A percentile compares a stretch with the other conserved stretches of the same genome.
Evolutionary conservation across 2,797 vertebrate species (phyloP).

Genomic region (Myotis daubentonii): DNA sequence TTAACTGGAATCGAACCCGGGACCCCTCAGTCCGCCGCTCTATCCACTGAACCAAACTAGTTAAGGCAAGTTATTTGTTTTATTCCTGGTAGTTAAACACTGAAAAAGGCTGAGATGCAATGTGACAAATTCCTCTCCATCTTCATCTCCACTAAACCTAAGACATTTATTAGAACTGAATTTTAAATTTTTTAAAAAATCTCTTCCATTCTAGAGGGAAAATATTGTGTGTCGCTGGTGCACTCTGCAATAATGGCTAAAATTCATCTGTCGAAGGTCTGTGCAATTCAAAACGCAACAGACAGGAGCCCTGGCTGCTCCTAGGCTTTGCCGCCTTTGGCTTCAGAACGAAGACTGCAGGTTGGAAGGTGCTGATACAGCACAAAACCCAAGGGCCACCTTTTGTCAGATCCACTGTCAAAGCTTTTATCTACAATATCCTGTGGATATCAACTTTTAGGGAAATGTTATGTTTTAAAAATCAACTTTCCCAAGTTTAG

Average conservation of each 20-base stretch:
- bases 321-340: not conserved
- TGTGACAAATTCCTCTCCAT: not conserved
- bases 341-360: not conserved
- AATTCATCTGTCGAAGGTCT: not conserved
- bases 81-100: not conserved
- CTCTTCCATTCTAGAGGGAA: conserved; percentile 1
- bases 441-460: not conserved
- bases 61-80: not conserved
- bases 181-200: conserved; percentile 22
- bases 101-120: not conserved
- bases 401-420: not conserved
- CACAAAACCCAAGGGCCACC: not conserved
- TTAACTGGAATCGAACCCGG: too few relatives aligned
- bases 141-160: not conserved
- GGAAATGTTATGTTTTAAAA: conserved; percentile 34
- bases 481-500: conserved; percentile 16
- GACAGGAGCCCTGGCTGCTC: accelerated
- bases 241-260: not conserved
- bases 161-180: conserved; percentile 45
- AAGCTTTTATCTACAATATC: not conserved
- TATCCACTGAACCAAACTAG: too few relatives aligned
- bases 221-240: not conserved
- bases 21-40: too few relatives aligned
- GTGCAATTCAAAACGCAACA: not conserved
- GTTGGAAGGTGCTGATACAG: not conserved